Base-by-base conservation (phyloP, 2,888 invertebrate species). In the Drosophila falleni region DNA sequence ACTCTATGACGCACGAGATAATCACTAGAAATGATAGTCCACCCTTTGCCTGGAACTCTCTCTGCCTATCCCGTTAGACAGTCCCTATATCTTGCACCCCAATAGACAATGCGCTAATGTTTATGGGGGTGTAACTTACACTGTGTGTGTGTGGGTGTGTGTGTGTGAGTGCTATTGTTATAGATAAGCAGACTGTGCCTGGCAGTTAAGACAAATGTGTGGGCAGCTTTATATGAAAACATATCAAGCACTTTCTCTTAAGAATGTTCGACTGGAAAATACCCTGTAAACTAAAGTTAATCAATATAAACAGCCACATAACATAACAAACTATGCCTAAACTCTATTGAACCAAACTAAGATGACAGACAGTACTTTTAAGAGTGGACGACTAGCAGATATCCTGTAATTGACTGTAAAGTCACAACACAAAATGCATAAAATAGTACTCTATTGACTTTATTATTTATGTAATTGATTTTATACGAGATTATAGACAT, bases 171-270 rank as follows among this genome's bases (percentile, higher is more conserved):
- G 49, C 35, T 59, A 53, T 66, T 41, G 33, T 19, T 39, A 35
- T 29, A 58, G 68, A 79, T 85, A 78, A 85, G 65, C 59, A 42
- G 26, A 55, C 44, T 54, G 60, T 58, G 53, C 15, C 53, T 35
- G 58, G 42, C 53, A 47, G 67, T 53, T 53, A 41, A 71, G 59
- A 72, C 74, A 51, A 71, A 66, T 59, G 61, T 66, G 41, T 59
- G 54, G 23, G 50, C 59, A 47, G 47, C 29, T 19, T 58, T 31
- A 50, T 26, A 47, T 19, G 47, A 35, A 54, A 62, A 37, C 39
- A 33, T 31, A 15, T 33, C 35, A 16, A 15, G n/a, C 11, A 15
- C 19, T 1, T 3, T 5, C 11, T 16, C 13, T 16, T n/a, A 4
- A 8, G 0, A 6, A 0, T 33, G 55, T 10, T 35, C 23, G 8